phyloP scores from a whole-genome alignment of 2,113 vertebrate species.

The Triplophysa rosa region DNA sequence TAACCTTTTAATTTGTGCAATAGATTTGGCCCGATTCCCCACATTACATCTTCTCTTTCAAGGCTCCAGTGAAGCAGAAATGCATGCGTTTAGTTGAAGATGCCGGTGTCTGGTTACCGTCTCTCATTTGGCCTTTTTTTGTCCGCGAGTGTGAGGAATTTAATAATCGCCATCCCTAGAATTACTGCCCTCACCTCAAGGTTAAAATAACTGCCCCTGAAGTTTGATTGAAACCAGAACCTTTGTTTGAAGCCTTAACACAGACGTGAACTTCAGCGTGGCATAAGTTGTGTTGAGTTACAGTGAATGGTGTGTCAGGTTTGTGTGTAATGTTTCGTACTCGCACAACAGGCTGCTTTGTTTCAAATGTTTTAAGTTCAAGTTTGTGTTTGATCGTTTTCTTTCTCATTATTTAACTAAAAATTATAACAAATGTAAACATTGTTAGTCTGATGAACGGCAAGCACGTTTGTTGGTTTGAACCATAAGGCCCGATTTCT shows the following conservation, averaged over 20 bases:
- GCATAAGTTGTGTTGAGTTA: conserved; percentile 3
- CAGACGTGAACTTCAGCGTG: background rate
- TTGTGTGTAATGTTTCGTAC: background rate
- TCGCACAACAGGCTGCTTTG: background rate
- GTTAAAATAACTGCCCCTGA: conserved; percentile 58
- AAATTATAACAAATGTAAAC: background rate
- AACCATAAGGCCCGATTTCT: background rate
- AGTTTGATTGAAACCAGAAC: conserved; percentile 58
- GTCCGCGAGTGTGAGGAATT: conserved; percentile 60
- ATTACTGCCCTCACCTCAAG: conserved; percentile 50
- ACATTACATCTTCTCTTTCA: conserved; percentile 48
- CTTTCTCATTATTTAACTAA: background rate
- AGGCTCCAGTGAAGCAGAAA: conserved; percentile 63
- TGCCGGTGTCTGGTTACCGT: conserved; percentile 57
- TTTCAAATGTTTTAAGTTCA: background rate
- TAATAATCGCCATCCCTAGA: conserved; percentile 50
- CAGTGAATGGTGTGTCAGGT: background rate
- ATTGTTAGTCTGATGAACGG: background rate
- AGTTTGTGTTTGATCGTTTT: background rate
- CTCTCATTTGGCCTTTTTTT: conserved; percentile 25
- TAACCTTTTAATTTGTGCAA: conserved; percentile 1
- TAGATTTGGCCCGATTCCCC: conserved; percentile 46
- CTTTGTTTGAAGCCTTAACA: conserved; percentile 15
- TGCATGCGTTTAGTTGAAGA: conserved; percentile 51
- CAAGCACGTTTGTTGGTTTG: no score